Conservation (phyloP, 2,797 vertebrate genomes). For the Peromyscus melanophrys region DNA sequence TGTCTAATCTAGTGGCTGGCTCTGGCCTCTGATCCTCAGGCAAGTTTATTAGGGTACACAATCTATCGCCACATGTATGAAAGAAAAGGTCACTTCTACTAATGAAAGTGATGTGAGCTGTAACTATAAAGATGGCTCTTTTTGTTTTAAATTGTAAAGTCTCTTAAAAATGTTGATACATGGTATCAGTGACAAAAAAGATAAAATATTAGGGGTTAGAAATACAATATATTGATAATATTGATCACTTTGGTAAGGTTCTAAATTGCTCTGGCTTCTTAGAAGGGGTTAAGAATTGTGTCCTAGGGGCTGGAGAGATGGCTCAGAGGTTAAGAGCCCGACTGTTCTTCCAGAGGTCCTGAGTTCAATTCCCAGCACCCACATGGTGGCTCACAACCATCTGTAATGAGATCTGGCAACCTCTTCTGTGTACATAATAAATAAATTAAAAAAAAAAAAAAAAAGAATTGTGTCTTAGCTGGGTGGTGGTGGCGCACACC, state of each 20-base stretch:
- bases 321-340: too few relatives aligned
- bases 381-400: too few relatives aligned
- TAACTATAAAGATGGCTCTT: neutral
- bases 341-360: too few relatives aligned
- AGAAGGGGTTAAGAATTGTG: neutral
- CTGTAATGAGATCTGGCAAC: too few relatives aligned
- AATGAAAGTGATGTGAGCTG: slow-evolving; percentile 32
- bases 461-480: neutral
- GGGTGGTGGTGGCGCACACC: neutral
- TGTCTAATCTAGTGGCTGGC: too few relatives aligned
- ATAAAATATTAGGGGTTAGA: neutral
- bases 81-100: slow-evolving; percentile 7
- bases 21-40: too few relatives aligned
- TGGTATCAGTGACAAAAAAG: neutral
- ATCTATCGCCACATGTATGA: neutral
- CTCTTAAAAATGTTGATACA: slow-evolving; percentile 28
- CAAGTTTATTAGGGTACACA: too few relatives aligned
- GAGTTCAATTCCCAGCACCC: too few relatives aligned
- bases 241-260: neutral
- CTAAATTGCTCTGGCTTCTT: slow-evolving; percentile 38
- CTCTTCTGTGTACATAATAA: too few relatives aligned
- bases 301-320: too few relatives aligned
- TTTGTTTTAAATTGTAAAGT: neutral
- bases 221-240: slow-evolving; percentile 42
- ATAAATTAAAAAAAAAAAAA: too few relatives aligned